phyloP scores from a whole-genome alignment of 2,113 vertebrate species.

The Spea multiplicata region DNA sequence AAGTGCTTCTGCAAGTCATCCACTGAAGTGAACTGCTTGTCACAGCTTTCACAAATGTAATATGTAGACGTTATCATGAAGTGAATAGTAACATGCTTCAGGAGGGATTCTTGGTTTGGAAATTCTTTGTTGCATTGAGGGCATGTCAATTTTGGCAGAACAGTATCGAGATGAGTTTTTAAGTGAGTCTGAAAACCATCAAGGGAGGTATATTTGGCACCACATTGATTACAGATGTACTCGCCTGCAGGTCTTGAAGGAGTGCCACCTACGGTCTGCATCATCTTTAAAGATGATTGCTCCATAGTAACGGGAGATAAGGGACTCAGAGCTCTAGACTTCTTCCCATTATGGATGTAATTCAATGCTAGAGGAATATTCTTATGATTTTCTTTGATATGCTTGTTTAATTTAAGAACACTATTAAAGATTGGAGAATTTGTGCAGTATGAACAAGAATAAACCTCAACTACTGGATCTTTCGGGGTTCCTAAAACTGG shows the following conservation, averaged over 20 bases:
- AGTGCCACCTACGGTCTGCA: conserved; percentile 77
- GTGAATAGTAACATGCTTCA: conserved; percentile 96
- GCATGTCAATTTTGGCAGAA: conserved; percentile 89
- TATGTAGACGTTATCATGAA: conserved; percentile 97
- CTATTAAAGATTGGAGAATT: conserved; percentile 97
- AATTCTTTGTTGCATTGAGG: conserved; percentile 99
- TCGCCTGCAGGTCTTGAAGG: conserved; percentile 81
- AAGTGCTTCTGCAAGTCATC: conserved; percentile 98
- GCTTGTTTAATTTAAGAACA: conserved; percentile 93
- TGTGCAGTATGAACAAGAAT: conserved; percentile 97
- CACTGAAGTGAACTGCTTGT: conserved; percentile 97
- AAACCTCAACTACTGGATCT: conserved; percentile 93
- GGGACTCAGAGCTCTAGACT: conserved; percentile 89
- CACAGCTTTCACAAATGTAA: conserved; percentile 97
- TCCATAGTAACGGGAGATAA: conserved; percentile 89
- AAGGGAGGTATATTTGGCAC: conserved; percentile 89
- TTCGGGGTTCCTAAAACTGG: conserved; percentile 89
- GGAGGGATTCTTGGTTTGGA: conserved; percentile 91
- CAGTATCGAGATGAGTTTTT: conserved; percentile 90
- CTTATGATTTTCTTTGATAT: conserved; percentile 98
- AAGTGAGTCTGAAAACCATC: conserved; percentile 97
- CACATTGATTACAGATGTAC: conserved; percentile 95
- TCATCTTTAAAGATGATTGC: conserved; percentile 82
- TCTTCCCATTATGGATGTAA: conserved; percentile 95
- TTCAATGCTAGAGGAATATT: conserved; percentile 97